These are phyloP conservation scores for Patella depressa DNA, from an alignment of 2,888 invertebrate genomes.

Conservation along the genomic window DNA sequence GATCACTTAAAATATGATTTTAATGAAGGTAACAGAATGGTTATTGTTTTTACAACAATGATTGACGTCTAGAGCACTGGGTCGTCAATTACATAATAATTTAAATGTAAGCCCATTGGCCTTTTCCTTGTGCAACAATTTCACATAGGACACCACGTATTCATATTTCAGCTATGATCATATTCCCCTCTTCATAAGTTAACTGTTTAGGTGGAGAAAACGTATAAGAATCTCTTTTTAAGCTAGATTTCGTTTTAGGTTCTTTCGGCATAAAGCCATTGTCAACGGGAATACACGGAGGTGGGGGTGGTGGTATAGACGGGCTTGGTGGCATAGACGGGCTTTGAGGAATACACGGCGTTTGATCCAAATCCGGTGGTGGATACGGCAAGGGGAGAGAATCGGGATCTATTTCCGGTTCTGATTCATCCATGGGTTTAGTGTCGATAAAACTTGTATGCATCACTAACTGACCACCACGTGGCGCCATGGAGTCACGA, in stretches of 20 bases:
- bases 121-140: not conserved
- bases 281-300: slow-evolving; percentile 5
- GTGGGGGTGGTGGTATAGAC: slow-evolving; percentile 13
- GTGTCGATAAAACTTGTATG: slow-evolving; percentile 50
- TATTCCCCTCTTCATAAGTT: slow-evolving; percentile 32
- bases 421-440: slow-evolving; percentile 22
- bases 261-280: slow-evolving; percentile 1
- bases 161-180: slow-evolving; percentile 35
- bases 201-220: not conserved
- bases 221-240: not conserved
- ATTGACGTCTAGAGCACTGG: no score
- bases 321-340: slow-evolving; percentile 25
- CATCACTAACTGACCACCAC: slow-evolving; percentile 56
- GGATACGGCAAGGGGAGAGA: not conserved
- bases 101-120: no score
- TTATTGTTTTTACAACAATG: no score
- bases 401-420: slow-evolving; percentile 7
- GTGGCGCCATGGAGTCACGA: slow-evolving; percentile 25
- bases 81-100: no score
- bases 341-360: slow-evolving; percentile 12
- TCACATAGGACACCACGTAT: not conserved
- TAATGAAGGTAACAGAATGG: no score
- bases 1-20: no score
- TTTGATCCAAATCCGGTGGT: slow-evolving; percentile 2
- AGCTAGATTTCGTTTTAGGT: slow-evolving; percentile 1